A percentile compares a stretch with the other conserved stretches of the same genome.
These are phyloP conservation scores for Cavia porcellus DNA, from an alignment of 2,113 vertebrate species.

Conservation along the genomic window DNA sequence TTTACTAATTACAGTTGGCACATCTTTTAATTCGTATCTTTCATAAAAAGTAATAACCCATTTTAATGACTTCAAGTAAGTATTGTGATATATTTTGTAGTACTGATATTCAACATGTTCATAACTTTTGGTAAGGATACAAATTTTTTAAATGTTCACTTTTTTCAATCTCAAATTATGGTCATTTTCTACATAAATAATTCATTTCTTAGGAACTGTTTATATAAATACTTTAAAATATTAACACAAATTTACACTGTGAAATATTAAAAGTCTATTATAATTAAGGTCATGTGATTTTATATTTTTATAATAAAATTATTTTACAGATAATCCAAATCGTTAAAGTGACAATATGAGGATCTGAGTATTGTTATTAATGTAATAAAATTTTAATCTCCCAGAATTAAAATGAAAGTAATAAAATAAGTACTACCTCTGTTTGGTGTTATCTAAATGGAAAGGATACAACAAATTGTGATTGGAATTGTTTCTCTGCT, in stretches of 20 bases:
- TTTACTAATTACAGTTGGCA: background rate
- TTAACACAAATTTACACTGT: background rate
- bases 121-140: conserved; percentile 15
- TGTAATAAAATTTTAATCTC: background rate
- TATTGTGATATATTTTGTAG: background rate
- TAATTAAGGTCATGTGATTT: background rate
- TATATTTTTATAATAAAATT: conserved; percentile 24
- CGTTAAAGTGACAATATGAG: background rate
- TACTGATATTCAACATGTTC: background rate
- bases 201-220: background rate
- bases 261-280: background rate
- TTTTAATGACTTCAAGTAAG: background rate
- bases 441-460: background rate
- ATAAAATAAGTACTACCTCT: background rate
- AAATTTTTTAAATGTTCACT: background rate
- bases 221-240: background rate
- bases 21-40: background rate
- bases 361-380: background rate
- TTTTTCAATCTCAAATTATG: background rate
- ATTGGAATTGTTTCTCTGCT: background rate
- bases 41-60: background rate
- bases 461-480: background rate
- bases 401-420: conserved; percentile 23
- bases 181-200: background rate
- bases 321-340: background rate